Conservation (phyloP, 2,113 vertebrate species). For the Alexandromys fortis region DNA sequence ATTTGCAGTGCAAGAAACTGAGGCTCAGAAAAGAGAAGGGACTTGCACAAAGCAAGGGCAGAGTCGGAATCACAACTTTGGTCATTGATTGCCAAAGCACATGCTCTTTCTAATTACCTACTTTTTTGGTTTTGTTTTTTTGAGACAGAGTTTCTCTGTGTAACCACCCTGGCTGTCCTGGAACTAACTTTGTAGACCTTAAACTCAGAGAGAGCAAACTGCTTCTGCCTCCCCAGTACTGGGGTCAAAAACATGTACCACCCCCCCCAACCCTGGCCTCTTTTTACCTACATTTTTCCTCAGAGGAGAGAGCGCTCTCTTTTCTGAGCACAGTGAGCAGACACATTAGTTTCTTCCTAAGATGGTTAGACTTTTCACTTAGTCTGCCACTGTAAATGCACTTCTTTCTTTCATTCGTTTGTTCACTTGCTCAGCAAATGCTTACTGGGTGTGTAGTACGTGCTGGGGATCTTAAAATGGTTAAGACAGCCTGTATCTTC, state of each 20-base stretch:
- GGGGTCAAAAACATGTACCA: too few species aligned
- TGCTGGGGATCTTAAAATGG: background rate
- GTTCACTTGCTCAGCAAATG: background rate
- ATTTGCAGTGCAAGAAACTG: background rate
- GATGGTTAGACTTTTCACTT: conserved; percentile 15
- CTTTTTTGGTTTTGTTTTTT: background rate
- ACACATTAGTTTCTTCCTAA: background rate
- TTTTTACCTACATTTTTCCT: too few species aligned
- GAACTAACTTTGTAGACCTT: too few species aligned
- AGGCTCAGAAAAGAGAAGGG: background rate
- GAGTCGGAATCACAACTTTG: background rate
- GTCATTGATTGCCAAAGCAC: background rate
- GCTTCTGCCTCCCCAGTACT: too few species aligned
- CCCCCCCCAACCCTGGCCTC: too few species aligned
- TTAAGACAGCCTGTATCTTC: background rate
- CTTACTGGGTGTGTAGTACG: background rate
- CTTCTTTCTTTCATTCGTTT: background rate
- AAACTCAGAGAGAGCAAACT: too few species aligned
- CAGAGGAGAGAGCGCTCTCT: background rate
- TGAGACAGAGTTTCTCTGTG: too few species aligned
- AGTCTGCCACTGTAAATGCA: background rate
- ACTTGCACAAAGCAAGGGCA: background rate
- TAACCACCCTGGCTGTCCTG: too few species aligned
- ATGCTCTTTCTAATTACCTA: background rate
- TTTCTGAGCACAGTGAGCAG: conserved; percentile 1